A percentile compares a stretch with the other conserved stretches of the same genome.
These are phyloP conservation scores for Drosophila lacteicornis DNA, from an alignment of 1,140 invertebrate genomes.

Conservation along the genomic window DNA sequence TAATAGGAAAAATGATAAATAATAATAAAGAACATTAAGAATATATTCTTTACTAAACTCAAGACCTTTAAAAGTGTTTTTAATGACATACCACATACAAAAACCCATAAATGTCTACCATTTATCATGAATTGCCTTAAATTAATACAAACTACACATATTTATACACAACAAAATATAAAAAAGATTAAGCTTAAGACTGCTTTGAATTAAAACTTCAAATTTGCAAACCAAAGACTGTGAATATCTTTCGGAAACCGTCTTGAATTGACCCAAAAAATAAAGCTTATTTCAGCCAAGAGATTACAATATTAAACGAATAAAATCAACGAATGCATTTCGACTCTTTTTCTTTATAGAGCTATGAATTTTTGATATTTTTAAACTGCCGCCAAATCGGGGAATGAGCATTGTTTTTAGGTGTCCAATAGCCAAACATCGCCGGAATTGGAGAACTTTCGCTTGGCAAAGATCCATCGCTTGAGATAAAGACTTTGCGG, in stretches of 20 bases:
- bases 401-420: not conserved
- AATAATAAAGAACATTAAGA: too few relatives aligned
- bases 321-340: slow-evolving; percentile 8
- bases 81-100: too few relatives aligned
- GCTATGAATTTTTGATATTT: not conserved
- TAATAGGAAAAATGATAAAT: not conserved
- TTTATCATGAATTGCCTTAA: not conserved
- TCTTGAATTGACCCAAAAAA: slow-evolving; percentile 11
- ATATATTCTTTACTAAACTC: not conserved
- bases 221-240: not conserved
- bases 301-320: slow-evolving; percentile 9
- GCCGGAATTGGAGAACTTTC: slow-evolving; percentile 15
- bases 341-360: not conserved
- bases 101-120: not conserved
- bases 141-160: too few relatives aligned
- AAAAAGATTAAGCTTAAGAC: not conserved
- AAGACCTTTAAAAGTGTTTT: too few relatives aligned
- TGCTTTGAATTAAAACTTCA: not conserved
- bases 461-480: not conserved
- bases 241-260: slow-evolving; percentile 1
- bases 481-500: slow-evolving; percentile 11
- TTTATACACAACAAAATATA: too few relatives aligned
- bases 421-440: slow-evolving; percentile 10
- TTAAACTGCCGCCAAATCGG: slow-evolving; percentile 3
- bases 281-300: not conserved